Evolutionary conservation across 2,113 vertebrate species (phyloP), one percentile per base, ranked within the genome.

Genomic region (Eleginops maclovinus): DNA sequence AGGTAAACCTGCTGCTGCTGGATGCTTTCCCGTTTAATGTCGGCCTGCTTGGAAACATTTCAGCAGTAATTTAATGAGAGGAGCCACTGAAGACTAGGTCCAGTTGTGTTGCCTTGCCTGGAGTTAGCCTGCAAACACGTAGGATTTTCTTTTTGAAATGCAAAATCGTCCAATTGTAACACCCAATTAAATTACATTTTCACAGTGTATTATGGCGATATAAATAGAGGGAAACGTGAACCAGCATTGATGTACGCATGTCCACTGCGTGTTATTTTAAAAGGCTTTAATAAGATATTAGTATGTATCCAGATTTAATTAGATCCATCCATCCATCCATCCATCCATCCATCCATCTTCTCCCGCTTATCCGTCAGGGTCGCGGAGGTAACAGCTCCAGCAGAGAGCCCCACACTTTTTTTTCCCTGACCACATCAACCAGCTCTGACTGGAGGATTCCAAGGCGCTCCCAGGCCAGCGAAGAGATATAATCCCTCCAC

Each of bases 21-120:
- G 63, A 75, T 54, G 55, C 60, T 58, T 44, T 56, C 54, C 67
- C 60, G 51, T 56, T 70, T 40, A 54, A 60, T 14, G 59, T 63
- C 64, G 59, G 14, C 24, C 50, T 21, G 14, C 59, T 60, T 87
- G 79, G 72, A 82, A 36, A 77, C 31, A 53, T 55, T 40, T 75
- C 24, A 68, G 53, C 14, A 22, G 44, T n/a, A 41, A 44, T 67
- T 77, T 81, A 79, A 60, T 68, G 44, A 82, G 16, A 2, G 53
- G 49, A 72, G 58, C 62, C 77, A 85, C 70, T 87, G 65, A 72
- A 73, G 70, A 70, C 66, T 11, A 13, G 40, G 67, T 77, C 77
- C 76, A 71, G 50, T 75, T 58, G 40, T 14, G 50, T 44, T 54
- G 40, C 56, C 11, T 53, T n/a, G 36, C 44, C 61, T 62, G 49